Conservation (phyloP, 2,888 invertebrate species). For the Drosophila nr. perissopoda region DNA sequence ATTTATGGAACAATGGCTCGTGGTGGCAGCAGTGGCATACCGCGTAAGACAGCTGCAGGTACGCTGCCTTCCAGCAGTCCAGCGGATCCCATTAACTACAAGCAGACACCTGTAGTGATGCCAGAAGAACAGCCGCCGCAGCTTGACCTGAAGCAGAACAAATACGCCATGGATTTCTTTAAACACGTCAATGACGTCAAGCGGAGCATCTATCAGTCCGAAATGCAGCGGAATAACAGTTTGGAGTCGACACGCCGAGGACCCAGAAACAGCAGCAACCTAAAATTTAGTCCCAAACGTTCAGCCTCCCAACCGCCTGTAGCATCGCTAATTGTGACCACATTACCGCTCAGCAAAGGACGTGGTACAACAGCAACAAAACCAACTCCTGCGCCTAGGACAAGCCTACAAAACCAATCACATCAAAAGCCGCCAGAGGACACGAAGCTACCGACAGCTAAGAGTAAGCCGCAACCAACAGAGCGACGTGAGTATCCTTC, state of each 20-base stretch:
- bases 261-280: constrained; percentile 16
- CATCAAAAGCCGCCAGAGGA: constrained; percentile 33
- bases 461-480: constrained; percentile 53
- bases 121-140: constrained; percentile 57
- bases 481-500: constrained; percentile 81
- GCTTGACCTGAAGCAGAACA: constrained; percentile 83
- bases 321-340: constrained; percentile 64
- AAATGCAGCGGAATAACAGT: constrained; percentile 81
- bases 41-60: constrained; percentile 81
- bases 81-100: constrained; percentile 28
- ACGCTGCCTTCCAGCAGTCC: constrained; percentile 72
- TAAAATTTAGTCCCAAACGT: constrained; percentile 59
- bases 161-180: constrained; percentile 85
- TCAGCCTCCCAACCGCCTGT: constrained; percentile 33
- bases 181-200: constrained; percentile 85
- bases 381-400: constrained; percentile 82
- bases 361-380: constrained; percentile 55
- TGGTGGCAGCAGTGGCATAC: constrained; percentile 78
- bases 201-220: constrained; percentile 84
- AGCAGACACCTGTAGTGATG: constrained; percentile 39
- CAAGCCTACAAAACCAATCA: constrained; percentile 64
- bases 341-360: constrained; percentile 81
- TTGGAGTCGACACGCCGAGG: constrained; percentile 53
- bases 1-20: constrained; percentile 77
- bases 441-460: constrained; percentile 19